A percentile compares a stretch with the other conserved stretches of the same genome.
Evolutionary conservation across 2,888 invertebrate species (phyloP).

Genomic region (Tenthredo distinguenda): DNA sequence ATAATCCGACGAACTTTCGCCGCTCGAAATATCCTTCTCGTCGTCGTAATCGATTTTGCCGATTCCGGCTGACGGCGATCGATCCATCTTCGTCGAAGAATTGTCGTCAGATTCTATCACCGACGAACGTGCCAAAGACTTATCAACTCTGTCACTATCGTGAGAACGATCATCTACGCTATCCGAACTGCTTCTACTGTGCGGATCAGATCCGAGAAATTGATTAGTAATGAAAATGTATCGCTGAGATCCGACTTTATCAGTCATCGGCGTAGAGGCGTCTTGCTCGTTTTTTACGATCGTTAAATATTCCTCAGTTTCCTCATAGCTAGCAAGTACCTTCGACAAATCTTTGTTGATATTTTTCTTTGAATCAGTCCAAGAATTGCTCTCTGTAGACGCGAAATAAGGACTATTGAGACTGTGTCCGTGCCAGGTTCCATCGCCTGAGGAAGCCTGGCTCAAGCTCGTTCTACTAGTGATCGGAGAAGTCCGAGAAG

Average conservation of each 20-base stretch:
- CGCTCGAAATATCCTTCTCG: background rate
- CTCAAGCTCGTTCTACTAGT: constrained; percentile 51
- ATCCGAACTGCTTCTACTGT: background rate
- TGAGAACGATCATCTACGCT: background rate
- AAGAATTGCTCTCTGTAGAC: constrained; percentile 23
- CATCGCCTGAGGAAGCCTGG: constrained; percentile 39
- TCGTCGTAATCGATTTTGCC: background rate
- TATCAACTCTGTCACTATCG: background rate
- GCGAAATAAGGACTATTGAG: constrained; percentile 53
- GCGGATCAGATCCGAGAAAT: constrained; percentile 7
- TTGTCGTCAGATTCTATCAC: background rate
- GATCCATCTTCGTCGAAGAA: background rate
- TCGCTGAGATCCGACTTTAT: background rate
- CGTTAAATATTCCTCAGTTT: constrained; percentile 48
- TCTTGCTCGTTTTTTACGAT: constrained; percentile 44
- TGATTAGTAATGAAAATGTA: constrained; percentile 50
- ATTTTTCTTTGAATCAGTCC: background rate
- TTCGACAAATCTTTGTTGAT: background rate
- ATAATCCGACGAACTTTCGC: constrained; percentile 14
- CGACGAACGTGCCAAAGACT: background rate
- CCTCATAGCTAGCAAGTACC: constrained; percentile 1
- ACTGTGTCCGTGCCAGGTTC: constrained; percentile 53
- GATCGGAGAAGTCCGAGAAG: constrained; percentile 49
- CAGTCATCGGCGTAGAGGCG: background rate
- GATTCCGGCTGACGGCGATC: background rate